Percentiles rank a stretch among this genome's conserved stretches.
Conservation (phyloP, 2,888 invertebrate species). For the Julus scanicus region DNA sequence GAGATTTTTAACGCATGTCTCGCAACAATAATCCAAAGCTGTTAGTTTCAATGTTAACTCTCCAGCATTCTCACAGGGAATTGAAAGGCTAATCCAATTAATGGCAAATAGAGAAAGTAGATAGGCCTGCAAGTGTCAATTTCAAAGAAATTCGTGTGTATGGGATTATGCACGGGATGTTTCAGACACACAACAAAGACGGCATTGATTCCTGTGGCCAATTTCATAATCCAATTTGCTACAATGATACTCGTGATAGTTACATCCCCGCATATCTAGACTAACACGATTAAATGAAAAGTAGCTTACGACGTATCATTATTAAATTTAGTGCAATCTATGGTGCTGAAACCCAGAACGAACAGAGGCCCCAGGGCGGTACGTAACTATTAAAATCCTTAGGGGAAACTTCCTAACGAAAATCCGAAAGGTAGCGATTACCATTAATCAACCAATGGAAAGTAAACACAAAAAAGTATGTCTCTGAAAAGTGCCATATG, state of each 20-base stretch:
- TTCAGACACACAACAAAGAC: neutral
- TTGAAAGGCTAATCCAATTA: slow-evolving; percentile 12
- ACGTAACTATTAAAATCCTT: neutral
- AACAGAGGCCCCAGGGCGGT: neutral
- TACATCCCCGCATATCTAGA: slow-evolving; percentile 9
- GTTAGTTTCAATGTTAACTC: too few species aligned
- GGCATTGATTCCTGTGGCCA: slow-evolving; percentile 20
- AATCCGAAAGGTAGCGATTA: neutral
- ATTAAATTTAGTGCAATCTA: slow-evolving; percentile 8
- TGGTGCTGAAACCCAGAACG: neutral
- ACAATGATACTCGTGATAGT: slow-evolving; percentile 19
- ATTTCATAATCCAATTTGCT: slow-evolving; percentile 27
- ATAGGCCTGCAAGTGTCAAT: slow-evolving; percentile 20
- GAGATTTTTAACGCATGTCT: neutral
- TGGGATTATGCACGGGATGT: neutral
- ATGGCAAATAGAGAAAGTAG: slow-evolving; percentile 10
- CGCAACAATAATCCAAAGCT: neutral
- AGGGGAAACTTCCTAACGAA: neutral
- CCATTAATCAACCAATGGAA: too few species aligned
- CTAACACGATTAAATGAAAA: slow-evolving; percentile 21
- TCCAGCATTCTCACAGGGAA: neutral
- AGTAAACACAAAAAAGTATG: too few species aligned
- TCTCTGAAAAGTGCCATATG: too few species aligned
- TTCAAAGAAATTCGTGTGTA: slow-evolving; percentile 12
- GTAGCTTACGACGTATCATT: neutral